Base-by-base conservation (phyloP, 1,140 invertebrate species). In the Nomia melanderi region DNA sequence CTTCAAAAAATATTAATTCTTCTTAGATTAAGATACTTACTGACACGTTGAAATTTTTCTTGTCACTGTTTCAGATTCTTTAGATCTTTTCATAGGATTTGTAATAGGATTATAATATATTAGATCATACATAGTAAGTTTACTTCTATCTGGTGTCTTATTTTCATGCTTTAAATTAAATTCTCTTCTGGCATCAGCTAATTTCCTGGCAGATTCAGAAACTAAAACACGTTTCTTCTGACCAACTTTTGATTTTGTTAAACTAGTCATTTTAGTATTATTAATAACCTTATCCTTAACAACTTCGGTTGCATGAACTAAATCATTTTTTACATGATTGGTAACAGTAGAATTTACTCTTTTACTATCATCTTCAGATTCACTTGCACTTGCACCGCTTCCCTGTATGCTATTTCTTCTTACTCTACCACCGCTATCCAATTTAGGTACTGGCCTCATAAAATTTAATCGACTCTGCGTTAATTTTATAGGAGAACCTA, bases 111-210 rank as follows among this genome's bases (percentile, higher is more conserved):
- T 98, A 90, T 97, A 98, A 91, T 96, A 97, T 83, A 98, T 97
- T 57, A 98, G 93, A 93, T 98, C 97, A 83, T 96, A 96, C 97
- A 98, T 98, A 53, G 95, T 98, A 71, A 98, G 94, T 63, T 94
- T 94, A 29, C 93, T 93, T 83, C 94, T 93, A 82, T 97, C 96
- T 2, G 94, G 93, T 29, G 91, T 89, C 72, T 92, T 93, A 31
- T 94, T 90, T 36, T 93, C 93, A 64, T 94, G 92, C 64, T 94
- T 94, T 8, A 93, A 87, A 17, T 93, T 88, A 87, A 95, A 95
- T 78, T 95, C 94, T 29, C 93, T 88, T 76, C 93, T 89, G 17
- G 93, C 92, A 78, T 94, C 93, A 1, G 92, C 92, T 23, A 94
- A 77, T 84, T 93, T 93, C 79, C 92, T 91, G 7, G 92, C 91